A percentile compares a stretch with the other conserved stretches of the same genome.
Conservation (phyloP, 2,113 vertebrate genomes). For the Apaloderma vittatum region DNA sequence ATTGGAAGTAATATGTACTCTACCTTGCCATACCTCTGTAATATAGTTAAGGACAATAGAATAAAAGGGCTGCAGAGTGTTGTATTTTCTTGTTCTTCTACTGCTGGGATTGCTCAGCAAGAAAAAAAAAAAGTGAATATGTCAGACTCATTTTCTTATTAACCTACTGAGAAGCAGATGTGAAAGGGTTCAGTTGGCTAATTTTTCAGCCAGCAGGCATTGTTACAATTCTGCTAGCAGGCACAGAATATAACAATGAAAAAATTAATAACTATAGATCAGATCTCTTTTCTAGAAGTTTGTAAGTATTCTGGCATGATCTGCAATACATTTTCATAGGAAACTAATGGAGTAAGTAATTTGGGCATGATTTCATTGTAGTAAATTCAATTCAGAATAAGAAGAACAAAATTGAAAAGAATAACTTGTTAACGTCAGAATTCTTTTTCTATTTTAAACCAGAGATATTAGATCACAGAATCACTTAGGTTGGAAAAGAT, state of each 20-base stretch:
- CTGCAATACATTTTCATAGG: background rate
- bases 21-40: background rate
- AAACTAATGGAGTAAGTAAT: background rate
- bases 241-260: background rate
- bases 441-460: too few species aligned
- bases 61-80: background rate
- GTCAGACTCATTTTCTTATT: conserved; percentile 23
- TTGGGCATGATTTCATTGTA: background rate
- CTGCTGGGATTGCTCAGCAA: background rate
- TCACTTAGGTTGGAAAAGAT: too few species aligned
- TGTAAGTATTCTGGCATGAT: background rate
- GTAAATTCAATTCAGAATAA: background rate
- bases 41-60: background rate
- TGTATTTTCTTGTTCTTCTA: background rate
- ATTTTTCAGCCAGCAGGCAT: conserved; percentile 43
- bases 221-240: conserved; percentile 5
- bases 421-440: background rate
- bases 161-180: conserved; percentile 33
- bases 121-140: background rate
- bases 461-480: background rate
- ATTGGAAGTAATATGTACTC: background rate
- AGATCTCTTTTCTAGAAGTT: background rate
- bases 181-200: background rate
- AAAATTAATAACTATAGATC: background rate
- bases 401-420: background rate